These are phyloP conservation scores for Apeltes quadracus DNA, from an alignment of 2,113 vertebrate genomes.

Conservation along the genomic window DNA sequence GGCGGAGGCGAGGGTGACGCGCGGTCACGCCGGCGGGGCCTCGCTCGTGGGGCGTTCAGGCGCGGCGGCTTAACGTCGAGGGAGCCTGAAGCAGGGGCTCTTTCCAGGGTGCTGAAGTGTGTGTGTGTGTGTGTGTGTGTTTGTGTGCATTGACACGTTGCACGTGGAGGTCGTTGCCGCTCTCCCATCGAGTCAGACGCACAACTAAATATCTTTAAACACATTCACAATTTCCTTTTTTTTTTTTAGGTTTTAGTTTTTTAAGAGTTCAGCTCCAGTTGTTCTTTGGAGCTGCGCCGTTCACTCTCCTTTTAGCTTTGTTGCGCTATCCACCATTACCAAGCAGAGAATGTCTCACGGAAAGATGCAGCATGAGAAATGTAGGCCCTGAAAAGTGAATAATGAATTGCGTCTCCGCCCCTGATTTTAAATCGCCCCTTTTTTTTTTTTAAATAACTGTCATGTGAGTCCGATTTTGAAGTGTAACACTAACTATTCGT, in stretches of 20 bases:
- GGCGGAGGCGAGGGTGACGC: background rate
- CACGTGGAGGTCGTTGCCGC: too few species aligned
- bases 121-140: conserved; percentile 7
- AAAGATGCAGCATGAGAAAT: conserved; percentile 4
- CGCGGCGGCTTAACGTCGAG: background rate
- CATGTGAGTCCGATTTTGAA: too few species aligned
- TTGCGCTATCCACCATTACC: background rate
- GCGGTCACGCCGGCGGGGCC: conserved; percentile 15
- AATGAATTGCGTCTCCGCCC: background rate
- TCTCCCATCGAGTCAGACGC: too few species aligned
- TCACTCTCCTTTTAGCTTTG: background rate
- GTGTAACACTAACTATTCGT: background rate
- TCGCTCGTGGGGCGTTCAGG: conserved; percentile 14
- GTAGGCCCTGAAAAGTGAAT: background rate
- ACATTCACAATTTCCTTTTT: background rate
- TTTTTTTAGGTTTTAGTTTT: background rate
- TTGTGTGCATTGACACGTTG: conserved; percentile 14
- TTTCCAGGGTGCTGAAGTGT: background rate
- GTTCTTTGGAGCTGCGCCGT: background rate
- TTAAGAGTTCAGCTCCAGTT: background rate
- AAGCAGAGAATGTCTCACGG: background rate
- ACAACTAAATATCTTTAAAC: background rate
- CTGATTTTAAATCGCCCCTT: background rate
- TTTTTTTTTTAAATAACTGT: background rate
- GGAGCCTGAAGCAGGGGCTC: background rate